Conservation (phyloP, 2,797 vertebrate species). For the Limnodromus scolopaceus region DNA sequence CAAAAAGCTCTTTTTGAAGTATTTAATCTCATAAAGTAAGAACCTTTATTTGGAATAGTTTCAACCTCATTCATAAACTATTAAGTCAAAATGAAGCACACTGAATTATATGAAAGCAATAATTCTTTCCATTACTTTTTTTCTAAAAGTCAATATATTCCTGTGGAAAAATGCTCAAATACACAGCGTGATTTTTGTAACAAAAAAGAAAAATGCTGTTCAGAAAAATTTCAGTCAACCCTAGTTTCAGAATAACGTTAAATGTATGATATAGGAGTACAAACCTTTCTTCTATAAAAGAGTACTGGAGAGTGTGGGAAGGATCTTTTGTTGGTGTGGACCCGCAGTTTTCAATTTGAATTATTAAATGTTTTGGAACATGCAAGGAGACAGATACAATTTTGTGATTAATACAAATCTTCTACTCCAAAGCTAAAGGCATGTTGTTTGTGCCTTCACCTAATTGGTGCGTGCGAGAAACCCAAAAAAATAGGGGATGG, state of each 20-base stretch:
- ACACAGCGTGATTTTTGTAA: neutral
- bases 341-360: constrained; percentile 83
- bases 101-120: neutral
- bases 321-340: constrained; percentile 82
- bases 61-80: neutral
- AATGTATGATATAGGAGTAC: neutral
- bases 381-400: neutral
- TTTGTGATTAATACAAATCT: neutral
- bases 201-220: neutral
- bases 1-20: neutral
- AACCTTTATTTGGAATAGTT: neutral
- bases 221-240: neutral
- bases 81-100: neutral
- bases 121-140: neutral
- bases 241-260: neutral
- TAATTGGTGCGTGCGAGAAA: neutral
- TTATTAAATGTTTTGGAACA: constrained; percentile 81
- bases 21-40: neutral
- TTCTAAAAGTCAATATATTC: neutral
- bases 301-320: constrained; percentile 81
- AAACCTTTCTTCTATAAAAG: constrained; percentile 81
- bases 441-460: neutral
- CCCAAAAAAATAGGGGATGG: neutral
- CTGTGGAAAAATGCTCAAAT: neutral
- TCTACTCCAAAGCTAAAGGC: neutral